Percentiles rank a stretch among this genome's conserved stretches.
Conservation (phyloP, 2,113 vertebrate species). For the Garra rufa region DNA sequence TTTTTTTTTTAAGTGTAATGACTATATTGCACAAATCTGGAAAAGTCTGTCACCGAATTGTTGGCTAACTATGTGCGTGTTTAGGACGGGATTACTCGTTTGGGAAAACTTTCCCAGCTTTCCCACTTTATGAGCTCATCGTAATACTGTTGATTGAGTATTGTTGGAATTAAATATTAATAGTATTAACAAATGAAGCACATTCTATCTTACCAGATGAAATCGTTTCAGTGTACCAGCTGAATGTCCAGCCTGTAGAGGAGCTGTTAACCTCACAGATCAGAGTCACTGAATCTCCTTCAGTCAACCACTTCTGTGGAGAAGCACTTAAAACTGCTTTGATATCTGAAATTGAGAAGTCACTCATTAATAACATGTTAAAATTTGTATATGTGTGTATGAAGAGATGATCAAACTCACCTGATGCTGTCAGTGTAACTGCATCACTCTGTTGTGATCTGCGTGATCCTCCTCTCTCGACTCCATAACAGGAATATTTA, state of each 20-base stretch:
- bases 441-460: not conserved
- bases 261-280: conserved; percentile 7
- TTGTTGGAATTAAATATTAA: not conserved
- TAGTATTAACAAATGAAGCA: not conserved
- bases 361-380: not conserved
- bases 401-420: conserved; percentile 10
- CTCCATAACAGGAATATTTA: not conserved
- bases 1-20: too few relatives aligned
- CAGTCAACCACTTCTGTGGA: conserved; percentile 28
- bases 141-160: too few relatives aligned
- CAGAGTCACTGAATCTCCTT: conserved; percentile 30
- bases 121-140: too few relatives aligned
- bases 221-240: not conserved
- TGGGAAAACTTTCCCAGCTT: too few relatives aligned
- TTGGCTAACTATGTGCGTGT: too few relatives aligned
- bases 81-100: too few relatives aligned
- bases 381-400: not conserved
- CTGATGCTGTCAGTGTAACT: not conserved
- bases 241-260: conserved; percentile 33
- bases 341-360: not conserved
- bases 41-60: too few relatives aligned
- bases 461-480: too few relatives aligned
- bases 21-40: too few relatives aligned
- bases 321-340: conserved; percentile 16
- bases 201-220: conserved; percentile 2